These are phyloP conservation scores for Geophilus truncorum DNA, from an alignment of 2,888 invertebrate species.

Conservation along the genomic window DNA sequence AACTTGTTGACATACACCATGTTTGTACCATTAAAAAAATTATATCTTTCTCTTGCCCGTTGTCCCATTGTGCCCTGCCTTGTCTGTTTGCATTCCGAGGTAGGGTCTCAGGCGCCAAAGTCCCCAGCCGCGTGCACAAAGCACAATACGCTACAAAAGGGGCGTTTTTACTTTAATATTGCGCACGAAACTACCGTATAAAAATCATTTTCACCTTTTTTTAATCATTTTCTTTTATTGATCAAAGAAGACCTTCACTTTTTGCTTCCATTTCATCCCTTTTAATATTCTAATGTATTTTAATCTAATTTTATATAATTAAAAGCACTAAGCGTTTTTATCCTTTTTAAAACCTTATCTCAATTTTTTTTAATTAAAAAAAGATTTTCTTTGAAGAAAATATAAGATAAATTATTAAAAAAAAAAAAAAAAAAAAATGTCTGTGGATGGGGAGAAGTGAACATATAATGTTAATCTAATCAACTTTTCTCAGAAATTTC, in stretches of 20 bases:
- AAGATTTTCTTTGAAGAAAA: no score
- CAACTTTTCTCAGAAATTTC: not conserved
- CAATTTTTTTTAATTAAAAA: no score
- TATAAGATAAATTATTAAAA: no score
- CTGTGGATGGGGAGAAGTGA: not conserved
- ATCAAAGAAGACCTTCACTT: no score
- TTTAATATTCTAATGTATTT: no score
- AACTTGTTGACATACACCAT: not conserved
- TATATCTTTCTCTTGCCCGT: conserved; percentile 8
- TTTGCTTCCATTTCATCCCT: no score
- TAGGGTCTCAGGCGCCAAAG: not conserved
- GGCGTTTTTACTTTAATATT: not conserved
- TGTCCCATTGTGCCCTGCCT: not conserved
- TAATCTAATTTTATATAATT: no score
- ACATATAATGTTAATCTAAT: not conserved
- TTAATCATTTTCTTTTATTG: not conserved
- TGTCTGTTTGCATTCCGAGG: conserved; percentile 9
- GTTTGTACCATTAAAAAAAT: conserved; percentile 8
- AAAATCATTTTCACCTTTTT: not conserved
- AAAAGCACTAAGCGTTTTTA: no score
- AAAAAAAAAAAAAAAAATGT: not conserved
- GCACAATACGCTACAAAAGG: not conserved
- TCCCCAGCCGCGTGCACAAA: not conserved
- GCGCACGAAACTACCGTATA: not conserved
- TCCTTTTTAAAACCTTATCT: no score